Evolutionary conservation across 2,113 vertebrate species (phyloP).

Genomic region (Epinephelus cyanopodus): DNA sequence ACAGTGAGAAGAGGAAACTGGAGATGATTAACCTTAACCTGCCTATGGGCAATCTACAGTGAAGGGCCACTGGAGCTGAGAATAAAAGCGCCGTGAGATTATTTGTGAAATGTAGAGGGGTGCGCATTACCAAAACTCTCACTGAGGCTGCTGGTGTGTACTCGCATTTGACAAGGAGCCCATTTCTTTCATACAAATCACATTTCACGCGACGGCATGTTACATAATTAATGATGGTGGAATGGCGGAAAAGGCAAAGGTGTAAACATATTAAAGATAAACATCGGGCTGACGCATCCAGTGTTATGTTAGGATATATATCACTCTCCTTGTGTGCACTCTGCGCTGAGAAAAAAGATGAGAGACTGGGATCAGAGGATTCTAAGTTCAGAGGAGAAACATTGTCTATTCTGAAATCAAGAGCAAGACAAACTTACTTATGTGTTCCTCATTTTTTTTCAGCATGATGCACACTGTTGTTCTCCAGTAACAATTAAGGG

Average conservation of each 20-base stretch:
- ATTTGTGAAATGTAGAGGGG: constrained; percentile 44
- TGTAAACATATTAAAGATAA: constrained; percentile 36
- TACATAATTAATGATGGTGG: constrained; percentile 44
- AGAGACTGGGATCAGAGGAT: constrained; percentile 33
- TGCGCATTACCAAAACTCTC: constrained; percentile 1
- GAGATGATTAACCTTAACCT: constrained; percentile 80
- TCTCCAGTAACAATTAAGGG: constrained; percentile 16
- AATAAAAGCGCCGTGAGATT: constrained; percentile 37
- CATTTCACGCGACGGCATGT: constrained; percentile 22
- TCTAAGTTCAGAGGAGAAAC: constrained; percentile 8
- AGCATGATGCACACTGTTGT: constrained; percentile 21
- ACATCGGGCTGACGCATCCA: constrained; percentile 1
- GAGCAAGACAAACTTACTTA: constrained; percentile 2
- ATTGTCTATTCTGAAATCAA: constrained; percentile 38
- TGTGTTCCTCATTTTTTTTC: constrained; percentile 21
- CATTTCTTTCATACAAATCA: constrained; percentile 32
- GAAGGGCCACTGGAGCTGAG: constrained; percentile 44
- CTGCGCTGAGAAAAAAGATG: neutral
- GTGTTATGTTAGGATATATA: constrained; percentile 22
- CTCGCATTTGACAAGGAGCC: constrained; percentile 5
- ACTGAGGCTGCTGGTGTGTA: constrained; percentile 20
- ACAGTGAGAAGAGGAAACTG: constrained; percentile 52
- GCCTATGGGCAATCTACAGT: constrained; percentile 62
- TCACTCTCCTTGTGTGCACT: neutral
- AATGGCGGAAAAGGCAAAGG: constrained; percentile 17